A percentile compares a stretch with the other conserved stretches of the same genome.
phyloP scores from a whole-genome alignment of 2,113 vertebrate species.

The Phrynosoma blainvillii region DNA sequence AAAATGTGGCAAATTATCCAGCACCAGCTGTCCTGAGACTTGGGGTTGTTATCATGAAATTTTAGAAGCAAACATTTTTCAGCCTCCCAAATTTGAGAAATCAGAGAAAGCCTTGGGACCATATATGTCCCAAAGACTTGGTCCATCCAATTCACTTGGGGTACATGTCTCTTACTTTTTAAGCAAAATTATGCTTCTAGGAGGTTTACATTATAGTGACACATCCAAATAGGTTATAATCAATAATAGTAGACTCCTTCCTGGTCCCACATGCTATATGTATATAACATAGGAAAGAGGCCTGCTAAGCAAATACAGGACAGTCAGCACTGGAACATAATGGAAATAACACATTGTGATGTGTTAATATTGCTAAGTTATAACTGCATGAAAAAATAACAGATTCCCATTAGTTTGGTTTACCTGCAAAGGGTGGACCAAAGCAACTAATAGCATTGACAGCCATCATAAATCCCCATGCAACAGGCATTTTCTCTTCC shows the following conservation, averaged over 20 bases:
- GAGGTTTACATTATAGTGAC: not conserved
- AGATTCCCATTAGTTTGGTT: not conserved
- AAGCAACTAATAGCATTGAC: slow-evolving; percentile 57
- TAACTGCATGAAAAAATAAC: not conserved
- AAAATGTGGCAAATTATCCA: too few species aligned
- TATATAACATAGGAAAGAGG: not conserved
- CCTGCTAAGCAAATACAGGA: not conserved
- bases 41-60: too few species aligned
- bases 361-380: not conserved
- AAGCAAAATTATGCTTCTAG: not conserved
- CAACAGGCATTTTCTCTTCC: slow-evolving; percentile 55
- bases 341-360: not conserved
- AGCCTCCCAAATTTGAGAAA: too few species aligned
- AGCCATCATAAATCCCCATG: slow-evolving; percentile 58
- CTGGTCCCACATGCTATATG: not conserved
- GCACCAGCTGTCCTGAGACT: too few species aligned
- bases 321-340: not conserved
- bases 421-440: slow-evolving; percentile 57
- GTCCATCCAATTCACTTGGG: too few species aligned
- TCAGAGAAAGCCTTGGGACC: too few species aligned
- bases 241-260: not conserved
- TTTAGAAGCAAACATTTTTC: too few species aligned
- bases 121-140: too few species aligned
- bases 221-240: not conserved
- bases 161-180: not conserved